phyloP scores from a whole-genome alignment of 1,140 invertebrate genomes.

The Heliconius melpomene region DNA sequence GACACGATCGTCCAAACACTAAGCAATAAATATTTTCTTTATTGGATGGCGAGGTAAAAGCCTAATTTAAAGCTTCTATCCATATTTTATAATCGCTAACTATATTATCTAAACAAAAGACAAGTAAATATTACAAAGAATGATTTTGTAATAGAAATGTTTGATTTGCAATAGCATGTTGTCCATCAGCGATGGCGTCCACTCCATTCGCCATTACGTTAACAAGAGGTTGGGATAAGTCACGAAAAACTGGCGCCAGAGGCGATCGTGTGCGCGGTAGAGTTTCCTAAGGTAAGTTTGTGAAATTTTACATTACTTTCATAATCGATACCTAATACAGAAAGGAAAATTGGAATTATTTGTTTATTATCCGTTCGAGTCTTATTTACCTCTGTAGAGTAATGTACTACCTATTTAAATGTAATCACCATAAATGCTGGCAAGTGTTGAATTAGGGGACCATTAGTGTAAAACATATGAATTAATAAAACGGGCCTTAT shows the following conservation, averaged over 20 bases:
- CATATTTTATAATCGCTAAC: no score
- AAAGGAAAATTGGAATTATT: neutral
- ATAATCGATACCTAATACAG: conserved; percentile 1
- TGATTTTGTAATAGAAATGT: conserved; percentile 33
- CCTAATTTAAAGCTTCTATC: no score
- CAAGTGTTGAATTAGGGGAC: neutral
- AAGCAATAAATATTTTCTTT: no score
- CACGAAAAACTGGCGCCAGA: conserved; percentile 52
- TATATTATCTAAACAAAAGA: neutral
- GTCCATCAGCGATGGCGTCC: conserved; percentile 36
- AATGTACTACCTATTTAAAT: neutral
- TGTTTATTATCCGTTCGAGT: neutral
- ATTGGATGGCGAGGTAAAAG: no score
- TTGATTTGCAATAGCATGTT: conserved; percentile 42
- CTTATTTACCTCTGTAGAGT: neutral
- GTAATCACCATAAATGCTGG: neutral
- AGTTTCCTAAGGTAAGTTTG: neutral
- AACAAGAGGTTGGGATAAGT: conserved; percentile 40
- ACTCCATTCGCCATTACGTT: conserved; percentile 35
- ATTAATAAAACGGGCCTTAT: neutral
- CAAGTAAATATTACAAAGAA: conserved; percentile 11
- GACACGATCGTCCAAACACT: neutral
- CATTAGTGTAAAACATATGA: neutral
- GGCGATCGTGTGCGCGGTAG: conserved; percentile 47
- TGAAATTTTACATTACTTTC: conserved; percentile 13